phyloP scores from a whole-genome alignment of 2,888 invertebrate genomes.

The Leucophora obtusa region DNA sequence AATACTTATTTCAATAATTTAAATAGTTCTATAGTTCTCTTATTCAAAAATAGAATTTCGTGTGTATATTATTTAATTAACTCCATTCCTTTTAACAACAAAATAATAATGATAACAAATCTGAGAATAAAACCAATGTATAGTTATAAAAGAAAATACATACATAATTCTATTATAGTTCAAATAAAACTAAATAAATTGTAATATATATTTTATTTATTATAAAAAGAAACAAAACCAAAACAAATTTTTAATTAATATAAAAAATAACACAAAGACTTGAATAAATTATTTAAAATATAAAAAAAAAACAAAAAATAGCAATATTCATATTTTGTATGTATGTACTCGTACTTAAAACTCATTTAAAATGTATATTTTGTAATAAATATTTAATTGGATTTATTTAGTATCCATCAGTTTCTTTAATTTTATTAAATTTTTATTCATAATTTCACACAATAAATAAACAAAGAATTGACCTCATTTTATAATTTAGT shows the following conservation, averaged over 20 bases:
- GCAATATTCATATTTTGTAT: slow-evolving; percentile 53
- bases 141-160: neutral
- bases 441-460: slow-evolving; percentile 7
- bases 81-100: neutral
- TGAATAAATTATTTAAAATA: slow-evolving; percentile 39
- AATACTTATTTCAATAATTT: neutral
- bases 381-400: neutral
- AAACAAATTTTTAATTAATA: slow-evolving; percentile 40
- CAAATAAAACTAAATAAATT: slow-evolving; percentile 27
- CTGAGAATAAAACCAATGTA: neutral
- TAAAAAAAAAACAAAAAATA: slow-evolving; percentile 5
- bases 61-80: neutral
- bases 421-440: neutral
- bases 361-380: slow-evolving; percentile 27
- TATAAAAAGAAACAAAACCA: neutral
- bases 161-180: slow-evolving; percentile 40
- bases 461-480: slow-evolving; percentile 4
- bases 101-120: neutral
- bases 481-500: slow-evolving; percentile 43
- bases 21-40: neutral
- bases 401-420: neutral
- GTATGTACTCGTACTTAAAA: slow-evolving; percentile 12
- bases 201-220: slow-evolving; percentile 44
- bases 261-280: slow-evolving; percentile 43
- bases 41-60: neutral